A percentile compares a stretch with the other conserved stretches of the same genome.
Conservation (phyloP, 2,113 vertebrate species). For the Tauraco erythrolophus region DNA sequence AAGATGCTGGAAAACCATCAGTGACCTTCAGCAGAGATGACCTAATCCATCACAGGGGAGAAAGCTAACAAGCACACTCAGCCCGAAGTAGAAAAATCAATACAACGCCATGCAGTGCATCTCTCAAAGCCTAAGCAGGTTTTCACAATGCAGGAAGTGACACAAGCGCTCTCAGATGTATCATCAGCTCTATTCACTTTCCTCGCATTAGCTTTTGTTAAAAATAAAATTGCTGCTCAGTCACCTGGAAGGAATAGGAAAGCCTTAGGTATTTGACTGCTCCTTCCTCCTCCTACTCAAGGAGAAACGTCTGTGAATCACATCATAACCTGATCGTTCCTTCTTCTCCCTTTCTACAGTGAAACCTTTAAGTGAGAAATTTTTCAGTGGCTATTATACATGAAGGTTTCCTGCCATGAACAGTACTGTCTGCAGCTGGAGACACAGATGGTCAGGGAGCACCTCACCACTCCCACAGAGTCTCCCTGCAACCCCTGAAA, state of each 20-base stretch:
- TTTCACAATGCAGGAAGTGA: neutral
- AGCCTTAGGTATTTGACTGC: neutral
- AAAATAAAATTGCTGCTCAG: constrained; percentile 18
- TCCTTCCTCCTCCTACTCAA: neutral
- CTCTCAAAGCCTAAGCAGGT: neutral
- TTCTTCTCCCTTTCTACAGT: neutral
- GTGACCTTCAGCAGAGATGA: neutral
- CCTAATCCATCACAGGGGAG: neutral
- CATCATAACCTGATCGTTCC: neutral
- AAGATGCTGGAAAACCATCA: neutral
- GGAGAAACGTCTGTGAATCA: neutral
- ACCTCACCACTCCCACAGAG: fast-evolving
- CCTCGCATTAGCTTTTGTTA: neutral
- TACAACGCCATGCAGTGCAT: neutral
- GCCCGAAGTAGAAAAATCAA: neutral
- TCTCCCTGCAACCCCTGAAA: neutral
- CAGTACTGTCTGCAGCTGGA: neutral
- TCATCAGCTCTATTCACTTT: neutral
- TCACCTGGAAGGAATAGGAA: neutral
- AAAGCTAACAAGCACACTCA: neutral
- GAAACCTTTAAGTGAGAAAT: neutral
- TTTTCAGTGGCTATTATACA: neutral
- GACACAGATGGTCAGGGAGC: neutral
- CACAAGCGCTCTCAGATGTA: neutral
- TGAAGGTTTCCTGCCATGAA: neutral